These are phyloP conservation scores for Argya squamiceps DNA, from an alignment of 2,797 vertebrate species.

Conservation along the genomic window DNA sequence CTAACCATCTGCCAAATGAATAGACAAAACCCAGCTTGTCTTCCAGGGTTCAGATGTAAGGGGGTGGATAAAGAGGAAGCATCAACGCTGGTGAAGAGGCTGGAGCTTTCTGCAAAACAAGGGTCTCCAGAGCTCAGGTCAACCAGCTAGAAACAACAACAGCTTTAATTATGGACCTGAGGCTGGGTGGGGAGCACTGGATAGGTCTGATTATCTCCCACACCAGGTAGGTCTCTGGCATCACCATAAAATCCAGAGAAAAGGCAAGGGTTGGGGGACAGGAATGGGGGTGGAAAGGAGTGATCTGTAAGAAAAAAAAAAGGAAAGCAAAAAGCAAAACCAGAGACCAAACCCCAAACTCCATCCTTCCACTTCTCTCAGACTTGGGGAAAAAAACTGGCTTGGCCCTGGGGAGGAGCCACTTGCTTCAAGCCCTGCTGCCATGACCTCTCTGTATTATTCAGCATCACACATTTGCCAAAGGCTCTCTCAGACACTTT, in stretches of 20 bases:
- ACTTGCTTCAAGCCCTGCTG: neutral
- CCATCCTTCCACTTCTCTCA: neutral
- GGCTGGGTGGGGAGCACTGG: neutral
- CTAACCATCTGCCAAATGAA: slow-evolving; percentile 60
- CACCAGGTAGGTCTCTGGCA: neutral
- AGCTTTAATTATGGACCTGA: neutral
- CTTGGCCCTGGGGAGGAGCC: neutral
- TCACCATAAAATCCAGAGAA: neutral
- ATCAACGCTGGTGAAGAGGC: neutral
- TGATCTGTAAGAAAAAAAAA: neutral
- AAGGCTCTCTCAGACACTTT: neutral
- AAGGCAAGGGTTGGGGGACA: neutral
- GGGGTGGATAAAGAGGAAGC: slow-evolving; percentile 41
- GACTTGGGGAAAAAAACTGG: neutral
- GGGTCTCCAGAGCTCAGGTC: slow-evolving; percentile 2
- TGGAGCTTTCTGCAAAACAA: neutral
- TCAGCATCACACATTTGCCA: neutral
- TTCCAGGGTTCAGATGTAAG: slow-evolving; percentile 55
- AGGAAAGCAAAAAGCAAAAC: accelerated
- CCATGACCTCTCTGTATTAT: neutral
- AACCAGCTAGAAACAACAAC: neutral
- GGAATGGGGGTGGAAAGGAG: neutral
- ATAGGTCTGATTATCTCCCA: neutral
- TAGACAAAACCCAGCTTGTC: slow-evolving; percentile 55
- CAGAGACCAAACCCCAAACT: neutral